A percentile compares a stretch with the other conserved stretches of the same genome.
Evolutionary conservation across 2,888 invertebrate species (phyloP).

Genomic region (Cordylochernes scorpioides): DNA sequence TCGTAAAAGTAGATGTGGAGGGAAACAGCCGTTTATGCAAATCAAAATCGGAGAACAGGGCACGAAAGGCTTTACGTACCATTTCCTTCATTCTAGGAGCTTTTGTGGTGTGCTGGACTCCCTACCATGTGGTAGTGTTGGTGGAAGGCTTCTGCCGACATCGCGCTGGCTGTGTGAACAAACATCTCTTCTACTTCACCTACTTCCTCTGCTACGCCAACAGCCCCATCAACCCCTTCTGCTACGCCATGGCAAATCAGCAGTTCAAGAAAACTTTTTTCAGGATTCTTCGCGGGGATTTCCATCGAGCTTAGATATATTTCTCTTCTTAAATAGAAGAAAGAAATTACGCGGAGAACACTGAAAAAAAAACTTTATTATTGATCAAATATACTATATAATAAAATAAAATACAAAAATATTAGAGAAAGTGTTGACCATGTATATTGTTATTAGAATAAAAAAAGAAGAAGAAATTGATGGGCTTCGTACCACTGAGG

Average conservation of each 20-base stretch:
- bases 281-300: conserved; percentile 72
- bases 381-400: too few species aligned
- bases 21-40: too few species aligned
- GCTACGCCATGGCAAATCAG: conserved; percentile 91
- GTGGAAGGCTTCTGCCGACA: conserved; percentile 74
- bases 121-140: conserved; percentile 81
- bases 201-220: conserved; percentile 96
- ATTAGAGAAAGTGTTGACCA: too few species aligned
- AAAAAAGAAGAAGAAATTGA: too few species aligned
- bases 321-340: too few species aligned
- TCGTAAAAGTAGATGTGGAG: too few species aligned
- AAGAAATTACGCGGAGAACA: too few species aligned
- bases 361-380: too few species aligned
- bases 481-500: too few species aligned
- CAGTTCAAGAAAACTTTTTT: conserved; percentile 97
- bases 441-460: too few species aligned
- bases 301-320: conserved; percentile 75
- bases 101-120: conserved; percentile 96
- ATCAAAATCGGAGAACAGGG: conserved; percentile 90
- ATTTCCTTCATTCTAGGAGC: conserved; percentile 90
- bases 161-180: conserved; percentile 60
- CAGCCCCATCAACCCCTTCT: conserved; percentile 87
- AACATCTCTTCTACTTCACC: conserved; percentile 74
- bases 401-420: too few species aligned
- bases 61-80: conserved; percentile 85